These are phyloP conservation scores for Nothocercus nigrocapillus DNA, from an alignment of 2,113 vertebrate species.

Conservation along the genomic window DNA sequence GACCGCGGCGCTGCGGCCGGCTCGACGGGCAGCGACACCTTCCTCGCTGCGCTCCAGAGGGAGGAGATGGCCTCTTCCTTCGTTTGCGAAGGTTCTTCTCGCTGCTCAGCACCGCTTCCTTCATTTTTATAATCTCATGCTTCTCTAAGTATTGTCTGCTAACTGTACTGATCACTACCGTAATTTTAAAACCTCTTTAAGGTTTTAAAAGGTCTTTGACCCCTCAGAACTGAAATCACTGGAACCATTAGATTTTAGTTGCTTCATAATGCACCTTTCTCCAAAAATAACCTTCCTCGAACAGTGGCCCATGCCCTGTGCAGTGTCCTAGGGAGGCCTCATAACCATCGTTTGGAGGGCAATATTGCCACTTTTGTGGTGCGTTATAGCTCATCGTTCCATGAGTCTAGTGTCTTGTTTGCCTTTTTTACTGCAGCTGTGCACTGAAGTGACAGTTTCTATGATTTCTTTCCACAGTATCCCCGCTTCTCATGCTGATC, in stretches of 20 bases:
- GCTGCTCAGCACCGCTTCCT: neutral
- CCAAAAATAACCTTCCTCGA: slow-evolving; percentile 50
- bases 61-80: neutral
- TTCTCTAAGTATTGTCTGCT: neutral
- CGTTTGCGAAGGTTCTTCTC: neutral
- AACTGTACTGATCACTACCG: neutral
- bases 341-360: slow-evolving; percentile 43
- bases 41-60: neutral
- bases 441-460: slow-evolving; percentile 44
- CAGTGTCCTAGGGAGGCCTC: slow-evolving; percentile 18
- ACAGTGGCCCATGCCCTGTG: slow-evolving; percentile 35
- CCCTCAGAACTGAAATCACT: neutral
- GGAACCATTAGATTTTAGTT: slow-evolving; percentile 20
- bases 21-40: accelerated
- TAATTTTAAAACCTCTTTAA: slow-evolving; percentile 26
- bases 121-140: neutral
- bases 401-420: slow-evolving; percentile 39
- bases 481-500: slow-evolving; percentile 5
- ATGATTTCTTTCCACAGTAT: slow-evolving; percentile 13
- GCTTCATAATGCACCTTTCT: slow-evolving; percentile 28
- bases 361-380: slow-evolving; percentile 9
- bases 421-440: slow-evolving; percentile 69
- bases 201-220: slow-evolving; percentile 2
- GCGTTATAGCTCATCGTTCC: slow-evolving; percentile 41
- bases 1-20: neutral